phyloP scores from a whole-genome alignment of 2,888 invertebrate species.

The Chironomus tentans region DNA sequence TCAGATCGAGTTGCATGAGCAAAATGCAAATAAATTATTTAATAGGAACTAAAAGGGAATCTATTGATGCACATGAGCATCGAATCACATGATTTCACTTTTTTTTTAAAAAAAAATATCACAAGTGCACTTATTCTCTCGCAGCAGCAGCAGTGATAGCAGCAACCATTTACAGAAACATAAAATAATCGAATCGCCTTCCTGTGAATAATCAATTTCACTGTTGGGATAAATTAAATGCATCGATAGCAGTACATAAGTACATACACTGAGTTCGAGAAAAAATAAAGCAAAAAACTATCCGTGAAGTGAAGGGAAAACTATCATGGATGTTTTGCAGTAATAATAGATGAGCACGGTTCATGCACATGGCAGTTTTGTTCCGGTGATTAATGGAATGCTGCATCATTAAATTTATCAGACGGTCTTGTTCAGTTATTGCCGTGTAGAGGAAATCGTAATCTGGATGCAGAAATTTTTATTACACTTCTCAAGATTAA shows the following conservation, averaged over 20 bases:
- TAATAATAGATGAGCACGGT: constrained; percentile 8
- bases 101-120: background rate
- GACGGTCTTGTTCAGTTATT: background rate
- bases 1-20: background rate
- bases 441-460: too few relatives aligned
- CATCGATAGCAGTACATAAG: background rate
- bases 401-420: constrained; percentile 15
- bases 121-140: background rate
- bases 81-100: background rate
- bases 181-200: background rate
- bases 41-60: background rate
- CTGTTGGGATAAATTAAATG: background rate
- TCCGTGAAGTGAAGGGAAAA: background rate
- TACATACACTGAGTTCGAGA: too few relatives aligned
- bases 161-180: background rate
- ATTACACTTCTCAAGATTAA: too few relatives aligned
- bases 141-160: too few relatives aligned
- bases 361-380: constrained; percentile 9
- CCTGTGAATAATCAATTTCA: background rate
- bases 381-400: constrained; percentile 17
- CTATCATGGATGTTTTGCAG: background rate
- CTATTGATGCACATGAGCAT: background rate
- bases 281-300: too few relatives aligned
- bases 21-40: background rate
- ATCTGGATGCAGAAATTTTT: too few relatives aligned